These are phyloP conservation scores for Cataglyphis livida DNA, from an alignment of 2,888 invertebrate genomes.

Conservation along the genomic window DNA sequence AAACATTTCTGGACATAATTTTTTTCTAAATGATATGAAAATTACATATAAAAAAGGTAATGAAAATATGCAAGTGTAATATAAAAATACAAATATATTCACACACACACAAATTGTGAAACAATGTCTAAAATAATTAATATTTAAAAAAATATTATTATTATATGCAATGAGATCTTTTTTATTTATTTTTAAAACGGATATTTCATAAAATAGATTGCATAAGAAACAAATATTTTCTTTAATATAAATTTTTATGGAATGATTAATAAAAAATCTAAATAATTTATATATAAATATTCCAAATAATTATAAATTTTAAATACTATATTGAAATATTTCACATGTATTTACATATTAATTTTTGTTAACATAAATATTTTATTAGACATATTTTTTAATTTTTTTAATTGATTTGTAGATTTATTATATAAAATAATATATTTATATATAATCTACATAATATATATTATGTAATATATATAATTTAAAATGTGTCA, in stretches of 20 bases:
- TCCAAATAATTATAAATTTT: neutral
- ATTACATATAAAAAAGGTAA: neutral
- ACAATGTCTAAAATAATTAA: neutral
- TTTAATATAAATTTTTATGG: neutral
- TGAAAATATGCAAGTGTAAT: neutral
- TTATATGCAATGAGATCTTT: neutral
- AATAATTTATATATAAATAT: neutral
- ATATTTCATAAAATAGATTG: neutral
- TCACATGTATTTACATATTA: neutral
- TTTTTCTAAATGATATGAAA: neutral
- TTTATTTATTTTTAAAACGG: neutral
- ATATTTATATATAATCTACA: neutral
- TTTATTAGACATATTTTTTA: neutral
- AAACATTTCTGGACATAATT: neutral
- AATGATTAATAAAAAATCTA: neutral
- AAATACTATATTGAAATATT: neutral
- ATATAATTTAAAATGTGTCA: neutral
- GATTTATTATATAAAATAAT: neutral
- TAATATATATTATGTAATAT: neutral
- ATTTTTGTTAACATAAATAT: neutral
- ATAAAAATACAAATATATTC: neutral
- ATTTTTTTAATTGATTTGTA: neutral
- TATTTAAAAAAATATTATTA: neutral
- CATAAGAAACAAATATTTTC: neutral
- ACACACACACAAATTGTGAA: no score